Conservation (phyloP, 2,888 invertebrate species). For the Achlya flavicornis region DNA sequence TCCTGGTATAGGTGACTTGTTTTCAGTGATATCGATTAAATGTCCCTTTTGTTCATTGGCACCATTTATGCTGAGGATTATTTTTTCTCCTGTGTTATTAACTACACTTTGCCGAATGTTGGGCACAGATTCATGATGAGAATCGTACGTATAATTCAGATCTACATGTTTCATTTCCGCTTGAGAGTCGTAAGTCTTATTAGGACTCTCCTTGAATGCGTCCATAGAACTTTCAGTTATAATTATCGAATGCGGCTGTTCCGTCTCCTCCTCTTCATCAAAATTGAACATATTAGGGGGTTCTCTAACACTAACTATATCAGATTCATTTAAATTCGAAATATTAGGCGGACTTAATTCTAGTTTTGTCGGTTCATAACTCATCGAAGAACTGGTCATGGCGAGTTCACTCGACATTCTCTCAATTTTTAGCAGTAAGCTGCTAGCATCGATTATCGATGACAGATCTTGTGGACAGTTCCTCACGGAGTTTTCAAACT, state of each 20-base stretch:
- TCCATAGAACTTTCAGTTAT: conserved; percentile 68
- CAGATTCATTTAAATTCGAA: conserved; percentile 73
- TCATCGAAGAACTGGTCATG: conserved; percentile 39
- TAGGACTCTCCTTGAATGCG: conserved; percentile 51
- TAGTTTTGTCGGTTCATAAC: conserved; percentile 16
- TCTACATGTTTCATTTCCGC: conserved; percentile 37
- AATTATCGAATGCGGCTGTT: conserved; percentile 77
- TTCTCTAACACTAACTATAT: conserved; percentile 53
- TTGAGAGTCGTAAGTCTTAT: conserved; percentile 54
- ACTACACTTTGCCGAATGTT: conserved; percentile 1
- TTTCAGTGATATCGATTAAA: conserved; percentile 13
- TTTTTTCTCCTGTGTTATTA: conserved; percentile 25
- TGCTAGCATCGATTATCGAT: conserved; percentile 62
- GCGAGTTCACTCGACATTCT: conserved; percentile 47
- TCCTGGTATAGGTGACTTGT: conserved; percentile 15
- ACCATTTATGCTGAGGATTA: conserved; percentile 35
- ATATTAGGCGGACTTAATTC: conserved; percentile 58
- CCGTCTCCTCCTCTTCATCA: conserved; percentile 69
- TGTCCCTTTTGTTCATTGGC: conserved; percentile 13
- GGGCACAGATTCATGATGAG: conserved; percentile 35
- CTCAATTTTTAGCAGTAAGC: conserved; percentile 60
- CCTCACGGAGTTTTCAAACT: conserved; percentile 62
- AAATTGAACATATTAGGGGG: conserved; percentile 56
- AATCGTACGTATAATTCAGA: conserved; percentile 53
- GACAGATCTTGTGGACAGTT: conserved; percentile 68